These are phyloP conservation scores for Hipparchia semele DNA, from an alignment of 2,888 invertebrate genomes.

Conservation along the genomic window DNA sequence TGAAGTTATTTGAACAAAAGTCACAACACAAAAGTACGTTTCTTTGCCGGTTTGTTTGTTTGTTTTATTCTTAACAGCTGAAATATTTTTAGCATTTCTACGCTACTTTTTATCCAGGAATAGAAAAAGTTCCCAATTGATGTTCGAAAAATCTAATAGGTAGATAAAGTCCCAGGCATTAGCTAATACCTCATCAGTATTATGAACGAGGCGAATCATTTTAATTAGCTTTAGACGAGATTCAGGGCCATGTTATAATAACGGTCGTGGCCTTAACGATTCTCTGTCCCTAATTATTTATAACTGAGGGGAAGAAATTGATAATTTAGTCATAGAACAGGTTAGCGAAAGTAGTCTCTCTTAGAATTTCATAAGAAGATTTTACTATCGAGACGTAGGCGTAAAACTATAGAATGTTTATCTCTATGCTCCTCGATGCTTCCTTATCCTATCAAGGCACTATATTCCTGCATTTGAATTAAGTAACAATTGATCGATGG, in stretches of 20 bases:
- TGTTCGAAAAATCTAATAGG: too few species aligned
- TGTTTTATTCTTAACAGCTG: too few species aligned
- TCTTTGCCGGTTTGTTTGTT: too few species aligned
- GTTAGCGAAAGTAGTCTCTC: not conserved
- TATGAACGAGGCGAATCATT: constrained; percentile 1
- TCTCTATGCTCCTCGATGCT: too few species aligned
- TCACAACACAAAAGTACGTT: too few species aligned
- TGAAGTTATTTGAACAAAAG: too few species aligned
- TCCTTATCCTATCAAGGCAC: too few species aligned
- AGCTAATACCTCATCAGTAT: not conserved
- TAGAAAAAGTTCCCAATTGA: too few species aligned
- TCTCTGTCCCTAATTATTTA: not conserved
- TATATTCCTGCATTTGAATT: not conserved
- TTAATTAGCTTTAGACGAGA: constrained; percentile 4
- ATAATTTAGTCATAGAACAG: not conserved
- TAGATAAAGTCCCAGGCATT: too few species aligned
- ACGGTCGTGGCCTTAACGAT: not conserved
- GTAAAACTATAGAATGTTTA: not conserved
- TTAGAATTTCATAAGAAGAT: not conserved
- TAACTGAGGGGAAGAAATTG: not conserved
- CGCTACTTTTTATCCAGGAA: too few species aligned
- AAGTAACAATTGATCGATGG: not conserved
- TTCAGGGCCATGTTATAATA: not conserved
- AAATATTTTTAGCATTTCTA: too few species aligned
- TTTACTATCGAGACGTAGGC: not conserved